Percentiles rank a stretch among this genome's conserved stretches.
Evolutionary conservation across 2,888 invertebrate genomes (phyloP).

Genomic region (Drosophila acutilabella): DNA sequence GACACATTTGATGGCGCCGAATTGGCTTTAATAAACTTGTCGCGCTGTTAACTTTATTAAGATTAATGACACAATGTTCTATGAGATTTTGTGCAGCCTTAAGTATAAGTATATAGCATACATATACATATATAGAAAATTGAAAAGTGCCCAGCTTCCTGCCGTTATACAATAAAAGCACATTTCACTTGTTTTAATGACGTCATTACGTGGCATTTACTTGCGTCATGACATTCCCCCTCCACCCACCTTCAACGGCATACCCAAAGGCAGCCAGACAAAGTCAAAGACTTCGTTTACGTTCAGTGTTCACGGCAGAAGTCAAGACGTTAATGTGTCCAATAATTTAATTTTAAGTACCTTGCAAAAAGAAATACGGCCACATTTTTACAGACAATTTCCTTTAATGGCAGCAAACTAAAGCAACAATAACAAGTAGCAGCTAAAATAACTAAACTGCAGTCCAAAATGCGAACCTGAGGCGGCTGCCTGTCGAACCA

Average conservation of each 20-base stretch:
- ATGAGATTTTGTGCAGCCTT: conserved; percentile 49
- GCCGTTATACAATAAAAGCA: conserved; percentile 71
- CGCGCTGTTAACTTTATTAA: conserved; percentile 78
- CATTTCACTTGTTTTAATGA: conserved; percentile 81
- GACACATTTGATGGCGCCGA: conserved; percentile 59
- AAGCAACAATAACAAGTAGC: conserved; percentile 38
- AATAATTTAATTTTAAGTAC: conserved; percentile 81
- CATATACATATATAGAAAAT: conserved; percentile 48
- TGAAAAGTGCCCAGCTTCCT: conserved; percentile 61
- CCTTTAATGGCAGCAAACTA: conserved; percentile 74
- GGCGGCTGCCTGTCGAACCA: conserved; percentile 52
- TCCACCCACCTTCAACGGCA: not conserved
- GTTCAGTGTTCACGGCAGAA: conserved; percentile 54
- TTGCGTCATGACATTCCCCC: conserved; percentile 46
- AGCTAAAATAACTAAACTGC: conserved; percentile 48
- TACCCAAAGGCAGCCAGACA: not conserved
- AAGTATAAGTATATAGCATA: conserved; percentile 23
- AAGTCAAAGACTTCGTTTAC: conserved; percentile 3
- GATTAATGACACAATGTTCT: conserved; percentile 74
- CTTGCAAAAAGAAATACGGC: conserved; percentile 82
- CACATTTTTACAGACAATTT: conserved; percentile 81
- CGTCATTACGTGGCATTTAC: conserved; percentile 80
- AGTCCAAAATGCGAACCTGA: conserved; percentile 39
- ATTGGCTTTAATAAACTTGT: conserved; percentile 79
- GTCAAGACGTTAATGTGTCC: conserved; percentile 81